Evolutionary conservation across 2,888 invertebrate genomes (phyloP).

Genomic region (Euzophera pinguis): DNA sequence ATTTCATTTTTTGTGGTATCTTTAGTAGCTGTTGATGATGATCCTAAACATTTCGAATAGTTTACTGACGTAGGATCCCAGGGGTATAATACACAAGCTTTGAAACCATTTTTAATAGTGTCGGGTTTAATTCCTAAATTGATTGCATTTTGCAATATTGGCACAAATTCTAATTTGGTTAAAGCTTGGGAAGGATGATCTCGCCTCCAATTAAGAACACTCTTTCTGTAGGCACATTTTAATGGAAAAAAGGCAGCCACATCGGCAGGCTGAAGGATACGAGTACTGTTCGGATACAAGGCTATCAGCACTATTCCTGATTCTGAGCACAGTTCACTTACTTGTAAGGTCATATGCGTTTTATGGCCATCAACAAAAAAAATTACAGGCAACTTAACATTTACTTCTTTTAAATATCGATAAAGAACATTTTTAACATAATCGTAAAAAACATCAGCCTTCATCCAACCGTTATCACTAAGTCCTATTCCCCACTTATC

Average conservation of each 20-base stretch:
- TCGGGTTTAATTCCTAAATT: slow-evolving; percentile 7
- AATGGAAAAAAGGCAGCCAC: slow-evolving; percentile 18
- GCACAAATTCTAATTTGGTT: slow-evolving; percentile 17
- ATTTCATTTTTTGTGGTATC: too few species aligned
- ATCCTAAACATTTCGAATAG: too few species aligned
- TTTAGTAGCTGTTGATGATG: too few species aligned
- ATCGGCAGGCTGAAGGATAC: slow-evolving; percentile 20
- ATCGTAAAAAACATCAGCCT: slow-evolving; percentile 3
- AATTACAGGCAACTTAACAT: slow-evolving; percentile 10
- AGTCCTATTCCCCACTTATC: slow-evolving; percentile 34
- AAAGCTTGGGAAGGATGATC: slow-evolving; percentile 17
- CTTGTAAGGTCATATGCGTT: slow-evolving; percentile 18
- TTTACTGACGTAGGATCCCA: too few species aligned
- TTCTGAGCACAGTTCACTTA: slow-evolving; percentile 16
- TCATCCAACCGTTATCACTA: slow-evolving; percentile 16
- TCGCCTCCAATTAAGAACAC: slow-evolving; percentile 17
- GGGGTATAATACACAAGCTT: slow-evolving; percentile 16
- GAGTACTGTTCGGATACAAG: slow-evolving; percentile 19
- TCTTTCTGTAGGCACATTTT: slow-evolving; percentile 18
- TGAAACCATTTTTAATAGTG: slow-evolving; percentile 17
- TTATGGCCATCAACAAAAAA: slow-evolving; percentile 19
- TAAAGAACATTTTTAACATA: slow-evolving; percentile 10
- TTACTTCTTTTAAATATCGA: neutral
- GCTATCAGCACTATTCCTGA: slow-evolving; percentile 20
- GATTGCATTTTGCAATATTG: slow-evolving; percentile 11